Percentiles rank a stretch among this genome's conserved stretches.
These are phyloP conservation scores for Oithona nana DNA, from an alignment of 2,888 invertebrate species.

Conservation along the genomic window DNA sequence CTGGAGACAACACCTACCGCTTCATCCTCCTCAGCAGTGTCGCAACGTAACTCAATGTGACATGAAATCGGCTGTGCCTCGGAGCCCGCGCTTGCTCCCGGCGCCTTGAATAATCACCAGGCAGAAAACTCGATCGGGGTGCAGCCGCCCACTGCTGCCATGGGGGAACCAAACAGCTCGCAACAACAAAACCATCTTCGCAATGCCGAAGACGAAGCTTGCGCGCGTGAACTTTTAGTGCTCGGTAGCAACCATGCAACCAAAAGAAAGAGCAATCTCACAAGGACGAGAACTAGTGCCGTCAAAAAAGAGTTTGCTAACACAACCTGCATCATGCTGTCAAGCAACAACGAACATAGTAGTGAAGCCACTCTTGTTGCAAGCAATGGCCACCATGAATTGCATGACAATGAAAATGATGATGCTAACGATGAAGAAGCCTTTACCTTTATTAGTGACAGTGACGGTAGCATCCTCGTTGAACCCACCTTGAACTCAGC, in stretches of 20 bases:
- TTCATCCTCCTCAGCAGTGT: not conserved
- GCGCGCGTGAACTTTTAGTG: not conserved
- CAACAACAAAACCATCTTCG: not conserved
- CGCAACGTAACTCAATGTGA: slow-evolving; percentile 7
- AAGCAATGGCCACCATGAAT: not conserved
- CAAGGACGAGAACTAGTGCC: not conserved
- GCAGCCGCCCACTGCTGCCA: not conserved
- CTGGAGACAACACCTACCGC: not conserved
- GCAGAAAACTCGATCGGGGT: not conserved
- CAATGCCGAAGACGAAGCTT: not conserved
- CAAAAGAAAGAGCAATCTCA: not conserved
- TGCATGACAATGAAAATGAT: not conserved
- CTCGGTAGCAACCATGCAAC: not conserved
- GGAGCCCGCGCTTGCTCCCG: slow-evolving; percentile 7
- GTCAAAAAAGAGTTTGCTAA: not conserved
- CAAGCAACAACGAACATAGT: too few relatives aligned
- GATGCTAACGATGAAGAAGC: not conserved
- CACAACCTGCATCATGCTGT: too few relatives aligned
- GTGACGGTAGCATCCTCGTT: not conserved
- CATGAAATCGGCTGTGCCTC: slow-evolving; percentile 17
- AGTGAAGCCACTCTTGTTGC: too few relatives aligned
- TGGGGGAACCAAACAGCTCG: not conserved
- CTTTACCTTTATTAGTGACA: not conserved
- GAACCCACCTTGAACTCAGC: not conserved
- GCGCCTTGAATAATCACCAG: not conserved